Evolutionary conservation across 2,113 vertebrate genomes (phyloP).

Genomic region (Struthio camelus): DNA sequence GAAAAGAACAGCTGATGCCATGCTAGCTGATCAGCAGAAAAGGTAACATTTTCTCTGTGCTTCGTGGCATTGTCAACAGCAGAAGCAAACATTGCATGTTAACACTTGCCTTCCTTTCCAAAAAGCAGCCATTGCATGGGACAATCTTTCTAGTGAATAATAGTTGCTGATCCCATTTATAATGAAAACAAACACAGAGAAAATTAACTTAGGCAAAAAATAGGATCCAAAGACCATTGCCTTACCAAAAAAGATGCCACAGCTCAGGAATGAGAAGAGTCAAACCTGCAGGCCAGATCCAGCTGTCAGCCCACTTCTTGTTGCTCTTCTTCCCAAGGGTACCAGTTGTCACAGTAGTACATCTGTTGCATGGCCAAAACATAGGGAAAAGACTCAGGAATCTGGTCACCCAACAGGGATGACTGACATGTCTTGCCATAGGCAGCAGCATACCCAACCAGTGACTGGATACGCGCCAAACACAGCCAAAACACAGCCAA

Average conservation of each 20-base stretch:
- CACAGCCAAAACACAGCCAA: not conserved
- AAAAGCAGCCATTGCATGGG: not conserved
- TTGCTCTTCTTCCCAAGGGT: not conserved
- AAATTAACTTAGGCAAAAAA: not conserved
- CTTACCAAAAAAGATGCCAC: not conserved
- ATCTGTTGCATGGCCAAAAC: not conserved
- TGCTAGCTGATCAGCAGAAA: not conserved
- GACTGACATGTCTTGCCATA: not conserved
- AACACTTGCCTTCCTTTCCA: not conserved
- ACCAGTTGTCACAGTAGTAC: not conserved
- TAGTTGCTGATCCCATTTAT: not conserved
- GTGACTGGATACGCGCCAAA: not conserved
- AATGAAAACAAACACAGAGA: not conserved
- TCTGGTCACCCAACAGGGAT: not conserved
- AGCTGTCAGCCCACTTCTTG: not conserved
- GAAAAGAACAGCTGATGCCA: not conserved
- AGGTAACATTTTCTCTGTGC: not conserved
- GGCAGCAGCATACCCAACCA: not conserved
- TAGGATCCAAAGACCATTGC: not conserved
- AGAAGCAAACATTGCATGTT: not conserved
- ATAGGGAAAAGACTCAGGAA: not conserved
- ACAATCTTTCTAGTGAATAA: not conserved
- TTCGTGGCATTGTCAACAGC: not conserved
- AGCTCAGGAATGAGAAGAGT: not conserved
- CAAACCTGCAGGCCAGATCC: not conserved